phyloP scores from a whole-genome alignment of 37 sponge, comb jelly and placozoan genomes.

The Halichondria panicea region DNA sequence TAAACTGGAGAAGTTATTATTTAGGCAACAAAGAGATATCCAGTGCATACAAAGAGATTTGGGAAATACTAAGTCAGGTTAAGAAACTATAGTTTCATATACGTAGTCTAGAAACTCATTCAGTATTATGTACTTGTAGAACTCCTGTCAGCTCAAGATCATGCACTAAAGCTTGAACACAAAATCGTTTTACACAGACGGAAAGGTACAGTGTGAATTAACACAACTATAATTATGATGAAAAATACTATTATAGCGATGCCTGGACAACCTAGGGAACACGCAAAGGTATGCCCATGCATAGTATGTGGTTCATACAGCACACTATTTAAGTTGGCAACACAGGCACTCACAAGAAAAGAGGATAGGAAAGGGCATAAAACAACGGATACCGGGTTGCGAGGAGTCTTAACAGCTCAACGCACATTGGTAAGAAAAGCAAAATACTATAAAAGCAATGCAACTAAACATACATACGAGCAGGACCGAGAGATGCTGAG shows the following conservation, averaged over 20 bases:
- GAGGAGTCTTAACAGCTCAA: no score
- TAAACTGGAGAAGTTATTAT: constrained; percentile 38
- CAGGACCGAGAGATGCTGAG: no score
- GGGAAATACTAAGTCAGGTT: constrained; percentile 21
- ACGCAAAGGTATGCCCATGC: no score
- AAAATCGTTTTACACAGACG: constrained; percentile 1
- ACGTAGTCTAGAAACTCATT: background rate
- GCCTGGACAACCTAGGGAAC: no score
- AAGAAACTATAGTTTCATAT: background rate
- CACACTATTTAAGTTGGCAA: no score
- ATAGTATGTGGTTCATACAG: no score
- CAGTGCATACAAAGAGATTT: constrained; percentile 3
- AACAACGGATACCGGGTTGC: no score
- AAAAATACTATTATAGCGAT: background rate
- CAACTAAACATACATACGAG: no score
- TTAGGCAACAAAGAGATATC: constrained; percentile 36
- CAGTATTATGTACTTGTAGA: background rate
- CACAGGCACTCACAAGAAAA: no score
- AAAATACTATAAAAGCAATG: no score
- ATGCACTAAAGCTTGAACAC: background rate
- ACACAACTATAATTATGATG: background rate
- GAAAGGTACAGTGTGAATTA: background rate
- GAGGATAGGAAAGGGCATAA: no score
- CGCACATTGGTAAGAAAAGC: no score
- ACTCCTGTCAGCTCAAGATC: constrained; percentile 16